phyloP scores from a whole-genome alignment of 2,113 vertebrate species.

The Mormyrus lacerda region DNA sequence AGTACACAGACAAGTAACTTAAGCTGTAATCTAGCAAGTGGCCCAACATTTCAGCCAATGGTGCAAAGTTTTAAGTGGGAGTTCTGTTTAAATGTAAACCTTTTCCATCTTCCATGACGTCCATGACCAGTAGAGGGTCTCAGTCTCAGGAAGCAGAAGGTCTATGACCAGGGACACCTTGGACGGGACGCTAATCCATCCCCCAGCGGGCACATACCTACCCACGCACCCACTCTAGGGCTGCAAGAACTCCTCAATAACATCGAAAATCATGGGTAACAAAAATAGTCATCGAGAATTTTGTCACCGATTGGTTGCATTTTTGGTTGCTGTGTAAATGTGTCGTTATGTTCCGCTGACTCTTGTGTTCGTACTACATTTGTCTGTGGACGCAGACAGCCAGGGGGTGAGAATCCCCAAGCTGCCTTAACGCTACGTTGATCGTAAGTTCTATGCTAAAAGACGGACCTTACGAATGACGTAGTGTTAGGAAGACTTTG shows the following conservation, averaged over 20 bases:
- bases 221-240: background rate
- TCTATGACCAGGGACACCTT: background rate
- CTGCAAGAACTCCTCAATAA: background rate
- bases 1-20: background rate
- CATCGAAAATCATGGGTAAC: background rate
- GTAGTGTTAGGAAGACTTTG: too few relatives aligned
- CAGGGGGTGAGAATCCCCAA: too few relatives aligned
- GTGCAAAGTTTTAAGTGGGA: background rate
- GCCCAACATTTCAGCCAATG: background rate
- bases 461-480: too few relatives aligned
- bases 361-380: background rate
- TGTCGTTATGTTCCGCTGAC: background rate
- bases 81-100: background rate
- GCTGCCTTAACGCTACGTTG: too few relatives aligned
- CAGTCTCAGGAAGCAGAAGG: background rate
- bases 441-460: too few relatives aligned
- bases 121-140: background rate
- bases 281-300: background rate
- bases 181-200: background rate
- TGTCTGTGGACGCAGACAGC: background rate
- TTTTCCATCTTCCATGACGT: background rate
- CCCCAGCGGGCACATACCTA: background rate
- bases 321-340: background rate
- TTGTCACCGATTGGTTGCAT: background rate
- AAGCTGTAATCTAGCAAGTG: background rate